Percentiles rank a stretch among this genome's conserved stretches.
Evolutionary conservation across 1,140 invertebrate species (phyloP).

Genomic region (Drosophila navojoa): DNA sequence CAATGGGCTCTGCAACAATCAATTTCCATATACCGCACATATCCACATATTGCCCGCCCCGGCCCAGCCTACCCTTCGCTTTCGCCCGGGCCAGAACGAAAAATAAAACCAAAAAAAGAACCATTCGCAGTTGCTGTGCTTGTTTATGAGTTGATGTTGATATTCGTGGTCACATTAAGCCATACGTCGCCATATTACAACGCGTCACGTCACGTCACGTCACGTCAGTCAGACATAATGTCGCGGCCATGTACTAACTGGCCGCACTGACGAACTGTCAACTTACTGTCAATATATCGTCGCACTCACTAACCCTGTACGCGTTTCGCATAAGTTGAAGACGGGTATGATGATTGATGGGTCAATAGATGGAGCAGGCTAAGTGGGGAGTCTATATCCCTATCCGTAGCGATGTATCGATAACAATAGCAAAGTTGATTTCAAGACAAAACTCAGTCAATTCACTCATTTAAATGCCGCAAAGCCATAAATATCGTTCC

Average conservation of each 20-base stretch:
- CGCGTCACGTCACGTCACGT: constrained; percentile 56
- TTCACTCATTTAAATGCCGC: too few relatives aligned
- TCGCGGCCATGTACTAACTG: constrained; percentile 52
- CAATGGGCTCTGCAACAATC: constrained; percentile 55
- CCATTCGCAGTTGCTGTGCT: constrained; percentile 22
- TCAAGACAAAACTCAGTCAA: too few relatives aligned
- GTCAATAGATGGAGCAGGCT: too few relatives aligned
- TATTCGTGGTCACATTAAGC: constrained; percentile 72
- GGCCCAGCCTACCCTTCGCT: neutral
- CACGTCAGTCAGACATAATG: constrained; percentile 49
- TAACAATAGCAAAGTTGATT: too few relatives aligned
- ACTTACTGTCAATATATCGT: constrained; percentile 72
- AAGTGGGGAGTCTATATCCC: too few relatives aligned
- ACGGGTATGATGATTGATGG: too few relatives aligned
- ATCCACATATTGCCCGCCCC: constrained; percentile 7
- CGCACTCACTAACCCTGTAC: constrained; percentile 3
- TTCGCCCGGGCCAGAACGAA: neutral
- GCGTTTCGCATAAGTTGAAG: neutral
- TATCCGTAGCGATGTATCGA: too few relatives aligned
- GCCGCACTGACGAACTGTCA: constrained; percentile 69
- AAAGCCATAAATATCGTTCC: too few relatives aligned
- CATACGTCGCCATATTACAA: constrained; percentile 66
- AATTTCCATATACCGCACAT: constrained; percentile 61
- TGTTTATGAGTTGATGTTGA: constrained; percentile 64
- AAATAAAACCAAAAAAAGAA: neutral